Evolutionary conservation across 2,888 invertebrate genomes (phyloP), one percentile per base, ranked within the genome.

Genomic region (Biston stratarius): DNA sequence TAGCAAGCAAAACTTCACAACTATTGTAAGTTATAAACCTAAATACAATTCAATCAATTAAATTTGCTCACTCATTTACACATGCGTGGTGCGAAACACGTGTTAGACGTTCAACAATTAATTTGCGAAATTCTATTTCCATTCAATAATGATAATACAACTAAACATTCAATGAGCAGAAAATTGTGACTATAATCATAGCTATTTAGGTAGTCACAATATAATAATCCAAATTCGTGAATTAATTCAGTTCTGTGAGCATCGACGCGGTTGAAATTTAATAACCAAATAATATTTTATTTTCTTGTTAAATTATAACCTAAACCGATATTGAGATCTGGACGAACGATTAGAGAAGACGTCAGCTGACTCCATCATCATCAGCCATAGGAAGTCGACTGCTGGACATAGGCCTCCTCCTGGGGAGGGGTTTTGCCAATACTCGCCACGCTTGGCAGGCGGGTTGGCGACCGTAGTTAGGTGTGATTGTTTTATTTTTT

Each of bases 161-260:
- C 55, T 55, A 55, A 55, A 42, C 42, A 44, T 55, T 55, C 55
- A 55, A 55, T 55, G 42, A 12, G 33, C 33, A 55, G 55, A 55
- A 55, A 44, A 55, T 55, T 55, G 33, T 8, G 40, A 40, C 33
- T 44, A 55, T 55, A 33, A 55, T 55, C 42, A 55, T 8, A 6
- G 12, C 7, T n/a, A 44, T 24, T 42, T 40, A 51, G 34, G 40
- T 15, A 53, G 24, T 24, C 24, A 24, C 24, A 9, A 40, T 53
- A 14, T 15, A 53, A 24, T 40, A 8, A 44, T 33, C 0, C n/a
- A 42, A 44, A 7, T 33, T 8, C 24, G 24, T 7, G n/a, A 55
- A 55, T 33, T 55, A 42, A 42, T 42, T 42, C 42, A 42, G 42
- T 55, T 42, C 15, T 55, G 24, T 42, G 24, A 55, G 12, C 42